Percentiles rank a stretch among this genome's conserved stretches.
Conservation (phyloP, 2,797 vertebrate species). For the Brachyalestes nurse region DNA sequence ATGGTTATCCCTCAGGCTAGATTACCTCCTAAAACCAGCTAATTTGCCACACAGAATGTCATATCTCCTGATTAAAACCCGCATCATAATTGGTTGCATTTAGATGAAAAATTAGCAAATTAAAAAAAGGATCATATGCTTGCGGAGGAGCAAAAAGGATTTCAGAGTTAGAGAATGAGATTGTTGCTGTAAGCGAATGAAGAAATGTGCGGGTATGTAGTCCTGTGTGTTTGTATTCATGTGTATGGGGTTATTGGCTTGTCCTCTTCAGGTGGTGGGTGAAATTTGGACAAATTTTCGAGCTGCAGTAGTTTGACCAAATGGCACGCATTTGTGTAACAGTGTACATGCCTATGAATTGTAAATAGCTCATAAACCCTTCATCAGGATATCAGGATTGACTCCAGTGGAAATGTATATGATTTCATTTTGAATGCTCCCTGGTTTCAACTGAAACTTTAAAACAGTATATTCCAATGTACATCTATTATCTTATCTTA, state of each 20-base stretch:
- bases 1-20: constrained; percentile 38
- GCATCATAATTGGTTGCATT: constrained; percentile 28
- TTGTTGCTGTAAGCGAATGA: background rate
- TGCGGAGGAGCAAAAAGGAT: background rate
- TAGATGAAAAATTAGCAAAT: constrained; percentile 39
- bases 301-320: background rate
- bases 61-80: constrained; percentile 43
- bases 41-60: constrained; percentile 17
- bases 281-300: background rate
- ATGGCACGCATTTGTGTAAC: background rate
- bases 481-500: too few relatives aligned
- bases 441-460: too few relatives aligned
- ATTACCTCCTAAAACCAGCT: constrained; percentile 36
- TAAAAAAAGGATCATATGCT: background rate
- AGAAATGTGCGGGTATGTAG: background rate
- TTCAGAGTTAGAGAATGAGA: background rate
- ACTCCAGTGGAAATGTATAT: background rate
- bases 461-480: too few relatives aligned
- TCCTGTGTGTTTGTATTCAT: background rate
- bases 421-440: too few relatives aligned
- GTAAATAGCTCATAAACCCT: background rate
- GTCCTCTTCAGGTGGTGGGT: background rate
- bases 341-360: background rate
- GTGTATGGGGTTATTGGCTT: background rate
- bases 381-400: background rate